Evolutionary conservation across 1,140 invertebrate genomes (phyloP), one percentile per base, ranked within the genome.

Genomic region (Microplitis mediator): DNA sequence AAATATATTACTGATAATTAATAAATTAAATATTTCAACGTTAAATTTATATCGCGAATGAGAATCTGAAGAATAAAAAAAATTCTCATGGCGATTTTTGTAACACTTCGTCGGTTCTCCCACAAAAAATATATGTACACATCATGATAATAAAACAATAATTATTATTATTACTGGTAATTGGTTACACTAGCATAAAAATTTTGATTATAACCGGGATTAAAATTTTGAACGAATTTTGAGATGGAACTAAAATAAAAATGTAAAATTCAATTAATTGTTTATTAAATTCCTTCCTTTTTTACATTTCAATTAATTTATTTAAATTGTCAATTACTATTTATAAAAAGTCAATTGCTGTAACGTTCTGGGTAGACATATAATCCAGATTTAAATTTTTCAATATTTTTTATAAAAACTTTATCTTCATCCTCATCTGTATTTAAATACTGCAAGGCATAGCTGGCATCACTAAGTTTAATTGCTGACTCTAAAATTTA

Each of bases 351-450:
- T 3, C 11, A 45, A 45, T 45, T 45, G 39, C 39, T 45, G 14
- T 36, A 64, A 11, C 16, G 62, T 39, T 39, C 75, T 23, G 86
- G 86, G 77, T 81, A 88, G 0, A 82, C 73, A 35, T 81, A 74
- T 1, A 88, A 70, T 36, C 63, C 66, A 14, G 77, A 76, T 54
- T 86, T 87, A 39, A 70, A 80, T 1, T 74, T 58, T 62, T 75
- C 74, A 51, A 77, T 78, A 62, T 77, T 68, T 45, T 63, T 77
- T 8, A 80, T 77, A 56, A 70, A 80, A 61, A 74, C 72, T 52
- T 39, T 23, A 4, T 77, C 79, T n/a, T 65, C 51, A 5, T 60
- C 51, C 31, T 75, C 74, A 4, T 78, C 72, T 31, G 75, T 36
- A 11, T 50, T 67, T 36, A 83, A 63, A 62, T 76, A 82, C 11